Base-by-base conservation (phyloP, 2,797 vertebrate species). In the Australoheros facetus region DNA sequence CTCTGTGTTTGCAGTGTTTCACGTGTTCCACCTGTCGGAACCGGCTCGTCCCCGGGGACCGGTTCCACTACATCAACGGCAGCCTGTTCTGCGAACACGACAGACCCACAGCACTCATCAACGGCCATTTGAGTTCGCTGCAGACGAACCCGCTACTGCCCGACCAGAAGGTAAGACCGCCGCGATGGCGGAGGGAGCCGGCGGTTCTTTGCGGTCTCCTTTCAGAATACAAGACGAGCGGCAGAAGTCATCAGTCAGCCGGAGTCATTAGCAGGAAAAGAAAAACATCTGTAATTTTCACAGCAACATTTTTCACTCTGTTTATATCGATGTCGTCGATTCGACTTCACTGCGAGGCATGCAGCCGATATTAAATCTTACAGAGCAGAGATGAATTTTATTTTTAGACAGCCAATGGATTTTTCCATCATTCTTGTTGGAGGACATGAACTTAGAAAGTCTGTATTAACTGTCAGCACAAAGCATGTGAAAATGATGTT, bases 1-100 rank as follows among this genome's bases (percentile, higher is more conserved):
- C 14, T 75, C 56, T 62, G 39, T 48, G 21, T n/a, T 32, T 4
- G 7, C 95, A 99, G 98, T 99, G 98, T 97, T 99, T 99, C 95
- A 97, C 98, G 39, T 99, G 98, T 96, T 98, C 98, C 95, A 98
- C 98, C 96, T 99, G 98, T 96, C 95, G 98, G 96, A 99, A 99
- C 96, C 97, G 98, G 91, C 97, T 99, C 85, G 97, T 99, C 95
- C 98, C 98, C 0, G 98, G 98, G 87, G 98, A 99, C 93, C 96
- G 98, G 94, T 99, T 99, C 96, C 98, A 99, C 97, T 99, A 99
- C 97, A 98, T 99, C 97, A 99, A 99, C 94, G 98, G 98, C 97
- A 99, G 97, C 97, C 97, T 99, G 97, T 99, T 99, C 95, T 99
- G 98, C 89, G 98, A 99, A 97, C 98, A 99, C 95, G 98, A 99